A percentile compares a stretch with the other conserved stretches of the same genome.
These are phyloP conservation scores for Pygoscelis adeliae DNA, from an alignment of 2,113 vertebrate genomes.

Conservation along the genomic window DNA sequence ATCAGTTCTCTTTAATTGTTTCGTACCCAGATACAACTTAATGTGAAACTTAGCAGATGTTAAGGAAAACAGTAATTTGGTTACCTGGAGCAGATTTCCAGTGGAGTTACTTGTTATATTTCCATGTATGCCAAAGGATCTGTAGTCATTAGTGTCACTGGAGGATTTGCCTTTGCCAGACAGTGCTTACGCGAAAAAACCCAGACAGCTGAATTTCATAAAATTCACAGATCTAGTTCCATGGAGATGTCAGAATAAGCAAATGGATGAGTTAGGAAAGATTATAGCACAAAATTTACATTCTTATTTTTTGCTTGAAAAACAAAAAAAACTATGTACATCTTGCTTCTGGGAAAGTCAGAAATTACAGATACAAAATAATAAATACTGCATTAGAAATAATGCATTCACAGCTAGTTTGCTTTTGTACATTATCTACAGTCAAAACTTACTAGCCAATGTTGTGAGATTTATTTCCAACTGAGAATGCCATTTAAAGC, in stretches of 20 bases:
- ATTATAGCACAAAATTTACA: background rate
- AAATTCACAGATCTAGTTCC: conserved; percentile 34
- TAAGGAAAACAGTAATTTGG: background rate
- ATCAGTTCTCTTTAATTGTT: background rate
- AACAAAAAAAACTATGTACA: background rate
- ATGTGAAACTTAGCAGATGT: background rate
- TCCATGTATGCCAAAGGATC: background rate
- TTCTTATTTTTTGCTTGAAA: background rate
- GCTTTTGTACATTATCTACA: background rate
- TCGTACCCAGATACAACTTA: background rate
- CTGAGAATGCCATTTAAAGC: conserved; percentile 24
- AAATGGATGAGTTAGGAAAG: conserved; percentile 30
- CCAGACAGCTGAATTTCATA: conserved; percentile 39
- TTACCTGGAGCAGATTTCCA: background rate
- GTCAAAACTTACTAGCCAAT: background rate
- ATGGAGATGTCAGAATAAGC: conserved; percentile 37
- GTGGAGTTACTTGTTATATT: background rate
- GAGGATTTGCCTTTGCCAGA: background rate
- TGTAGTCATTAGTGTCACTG: background rate
- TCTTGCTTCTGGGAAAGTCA: background rate
- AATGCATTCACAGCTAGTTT: background rate
- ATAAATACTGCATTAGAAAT: background rate
- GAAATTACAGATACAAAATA: background rate
- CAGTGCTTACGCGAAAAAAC: background rate
- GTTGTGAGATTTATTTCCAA: background rate